These are phyloP conservation scores for Tachysurus vachellii DNA, from an alignment of 2,113 vertebrate species.

Conservation along the genomic window DNA sequence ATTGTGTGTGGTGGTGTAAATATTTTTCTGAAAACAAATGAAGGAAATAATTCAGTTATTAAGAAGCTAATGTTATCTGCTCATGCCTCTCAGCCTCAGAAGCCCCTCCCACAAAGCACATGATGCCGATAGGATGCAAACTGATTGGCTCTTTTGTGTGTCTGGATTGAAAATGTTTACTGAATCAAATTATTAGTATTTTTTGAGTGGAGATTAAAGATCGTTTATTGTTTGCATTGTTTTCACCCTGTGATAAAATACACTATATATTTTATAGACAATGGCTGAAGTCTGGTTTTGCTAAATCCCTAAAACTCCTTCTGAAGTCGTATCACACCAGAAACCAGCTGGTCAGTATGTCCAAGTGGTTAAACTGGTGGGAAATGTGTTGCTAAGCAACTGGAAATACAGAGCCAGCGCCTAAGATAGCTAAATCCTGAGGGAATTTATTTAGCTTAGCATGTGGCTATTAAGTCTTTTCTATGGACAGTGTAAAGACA, in stretches of 20 bases:
- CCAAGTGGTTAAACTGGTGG: not conserved
- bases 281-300: not conserved
- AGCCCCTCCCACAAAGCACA: not conserved
- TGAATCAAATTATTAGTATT: not conserved
- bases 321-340: not conserved
- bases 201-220: not conserved
- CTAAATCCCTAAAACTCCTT: not conserved
- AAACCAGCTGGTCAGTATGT: not conserved
- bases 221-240: not conserved
- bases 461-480: not conserved
- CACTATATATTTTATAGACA: not conserved
- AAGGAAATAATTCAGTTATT: not conserved
- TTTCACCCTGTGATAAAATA: not conserved
- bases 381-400: not conserved
- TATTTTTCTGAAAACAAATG: not conserved
- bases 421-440: not conserved
- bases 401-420: not conserved
- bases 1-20: not conserved
- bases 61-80: not conserved
- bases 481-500: not conserved
- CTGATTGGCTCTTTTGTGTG: not conserved
- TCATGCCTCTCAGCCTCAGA: not conserved
- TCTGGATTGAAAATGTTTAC: not conserved
- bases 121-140: not conserved
- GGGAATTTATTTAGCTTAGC: not conserved